A percentile compares a stretch with the other conserved stretches of the same genome.
These are phyloP conservation scores for Alectoris magna DNA, from an alignment of 2,797 vertebrate genomes.

Conservation along the genomic window DNA sequence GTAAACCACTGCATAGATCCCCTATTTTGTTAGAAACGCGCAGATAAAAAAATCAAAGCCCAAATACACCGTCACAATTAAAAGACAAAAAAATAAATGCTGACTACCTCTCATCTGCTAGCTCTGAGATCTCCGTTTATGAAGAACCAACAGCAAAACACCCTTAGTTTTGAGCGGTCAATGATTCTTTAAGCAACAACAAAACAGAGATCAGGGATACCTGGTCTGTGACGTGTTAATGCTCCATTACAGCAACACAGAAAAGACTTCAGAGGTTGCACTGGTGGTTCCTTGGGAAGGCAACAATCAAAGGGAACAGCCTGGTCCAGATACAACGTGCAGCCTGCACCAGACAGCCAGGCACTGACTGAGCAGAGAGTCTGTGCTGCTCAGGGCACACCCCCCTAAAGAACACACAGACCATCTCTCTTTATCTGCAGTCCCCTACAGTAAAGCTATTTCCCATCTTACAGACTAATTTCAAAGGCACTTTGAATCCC, in stretches of 20 bases:
- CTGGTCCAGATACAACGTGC: background rate
- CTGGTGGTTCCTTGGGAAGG: background rate
- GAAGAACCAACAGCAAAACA: background rate
- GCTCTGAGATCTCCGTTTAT: background rate
- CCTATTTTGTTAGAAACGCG: background rate
- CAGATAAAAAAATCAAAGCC: constrained; percentile 24
- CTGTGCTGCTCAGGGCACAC: background rate
- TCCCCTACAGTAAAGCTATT: background rate
- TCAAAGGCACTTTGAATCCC: background rate
- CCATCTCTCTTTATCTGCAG: background rate
- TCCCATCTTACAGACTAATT: background rate
- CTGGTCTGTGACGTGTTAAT: accelerated
- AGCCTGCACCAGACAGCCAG: background rate
- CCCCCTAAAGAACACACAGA: background rate
- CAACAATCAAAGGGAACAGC: background rate
- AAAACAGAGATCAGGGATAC: background rate
- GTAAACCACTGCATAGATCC: background rate
- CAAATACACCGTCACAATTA: background rate
- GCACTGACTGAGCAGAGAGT: background rate
- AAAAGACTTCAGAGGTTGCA: background rate
- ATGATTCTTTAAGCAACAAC: background rate
- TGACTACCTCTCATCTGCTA: background rate
- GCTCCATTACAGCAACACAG: background rate
- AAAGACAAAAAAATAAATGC: background rate
- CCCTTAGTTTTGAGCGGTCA: background rate